Evolutionary conservation across 2,888 invertebrate genomes (phyloP).

Genomic region (Noctua comes): DNA sequence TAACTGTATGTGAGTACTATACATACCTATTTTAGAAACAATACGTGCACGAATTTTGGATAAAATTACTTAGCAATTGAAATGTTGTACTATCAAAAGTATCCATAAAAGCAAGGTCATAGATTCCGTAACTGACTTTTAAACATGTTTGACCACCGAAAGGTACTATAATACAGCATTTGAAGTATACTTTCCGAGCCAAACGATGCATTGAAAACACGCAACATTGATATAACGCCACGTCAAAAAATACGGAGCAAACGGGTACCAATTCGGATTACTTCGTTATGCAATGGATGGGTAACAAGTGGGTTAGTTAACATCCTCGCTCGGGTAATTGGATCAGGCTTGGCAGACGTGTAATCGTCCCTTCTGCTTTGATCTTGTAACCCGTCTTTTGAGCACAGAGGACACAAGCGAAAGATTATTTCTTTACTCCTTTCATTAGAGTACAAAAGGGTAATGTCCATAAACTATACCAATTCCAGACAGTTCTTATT

Average conservation of each 20-base stretch:
- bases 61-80: background rate
- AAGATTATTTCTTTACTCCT: constrained; percentile 38
- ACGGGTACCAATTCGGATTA: constrained; percentile 39
- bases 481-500: constrained; percentile 10
- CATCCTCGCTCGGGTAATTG: constrained; percentile 58
- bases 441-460: constrained; percentile 13
- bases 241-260: constrained; percentile 35
- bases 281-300: constrained; percentile 53
- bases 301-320: constrained; percentile 61
- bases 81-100: constrained; percentile 14
- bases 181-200: constrained; percentile 31
- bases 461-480: background rate
- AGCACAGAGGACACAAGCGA: constrained; percentile 18
- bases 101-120: constrained; percentile 31
- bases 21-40: background rate
- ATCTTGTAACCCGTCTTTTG: constrained; percentile 48
- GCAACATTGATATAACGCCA: constrained; percentile 29
- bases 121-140: constrained; percentile 14
- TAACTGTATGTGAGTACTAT: background rate
- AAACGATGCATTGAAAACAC: constrained; percentile 38
- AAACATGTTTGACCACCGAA: constrained; percentile 27
- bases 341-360: constrained; percentile 49
- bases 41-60: background rate
- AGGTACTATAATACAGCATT: constrained; percentile 8
- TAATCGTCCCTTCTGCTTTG: constrained; percentile 49